These are phyloP conservation scores for Drosophila nikananu DNA, from an alignment of 1,140 invertebrate genomes.

Conservation along the genomic window DNA sequence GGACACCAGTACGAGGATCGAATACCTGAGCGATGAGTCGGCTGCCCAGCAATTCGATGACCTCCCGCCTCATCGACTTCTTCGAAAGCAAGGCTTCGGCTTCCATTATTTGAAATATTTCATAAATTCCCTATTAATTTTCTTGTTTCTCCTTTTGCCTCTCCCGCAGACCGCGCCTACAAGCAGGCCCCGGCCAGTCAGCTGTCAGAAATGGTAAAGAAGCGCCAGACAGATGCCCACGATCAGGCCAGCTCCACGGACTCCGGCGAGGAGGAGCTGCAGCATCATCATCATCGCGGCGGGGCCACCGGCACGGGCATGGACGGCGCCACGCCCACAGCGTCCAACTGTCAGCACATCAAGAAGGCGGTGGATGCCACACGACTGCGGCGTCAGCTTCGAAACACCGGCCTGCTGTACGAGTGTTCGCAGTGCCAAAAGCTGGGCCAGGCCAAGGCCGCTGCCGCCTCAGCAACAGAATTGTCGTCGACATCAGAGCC, in stretches of 20 bases:
- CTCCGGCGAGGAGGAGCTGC: conserved; percentile 87
- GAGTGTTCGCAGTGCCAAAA: conserved; percentile 88
- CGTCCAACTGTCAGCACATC: conserved; percentile 89
- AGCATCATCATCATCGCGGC: conserved; percentile 23
- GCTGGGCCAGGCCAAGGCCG: conserved; percentile 68
- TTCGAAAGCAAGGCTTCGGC: conserved; percentile 44
- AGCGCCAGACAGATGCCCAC: conserved; percentile 88
- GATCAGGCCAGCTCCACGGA: conserved; percentile 87
- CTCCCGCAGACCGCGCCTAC: conserved; percentile 11
- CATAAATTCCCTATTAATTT: not conserved
- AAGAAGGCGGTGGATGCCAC: conserved; percentile 89
- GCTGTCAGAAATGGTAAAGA: conserved; percentile 85
- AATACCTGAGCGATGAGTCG: not conserved
- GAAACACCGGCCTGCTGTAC: conserved; percentile 86
- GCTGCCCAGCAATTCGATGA: conserved; percentile 3
- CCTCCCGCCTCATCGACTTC: conserved; percentile 19
- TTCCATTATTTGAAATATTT: no score
- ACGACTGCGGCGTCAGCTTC: conserved; percentile 88
- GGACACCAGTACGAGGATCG: not conserved
- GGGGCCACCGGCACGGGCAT: conserved; percentile 23
- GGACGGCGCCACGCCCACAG: conserved; percentile 40
- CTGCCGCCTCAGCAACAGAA: not conserved
- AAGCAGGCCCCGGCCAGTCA: conserved; percentile 29
- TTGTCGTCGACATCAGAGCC: not conserved
- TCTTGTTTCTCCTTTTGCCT: no score